phyloP scores from a whole-genome alignment of 2,113 vertebrate genomes.

The Pantherophis guttatus region DNA sequence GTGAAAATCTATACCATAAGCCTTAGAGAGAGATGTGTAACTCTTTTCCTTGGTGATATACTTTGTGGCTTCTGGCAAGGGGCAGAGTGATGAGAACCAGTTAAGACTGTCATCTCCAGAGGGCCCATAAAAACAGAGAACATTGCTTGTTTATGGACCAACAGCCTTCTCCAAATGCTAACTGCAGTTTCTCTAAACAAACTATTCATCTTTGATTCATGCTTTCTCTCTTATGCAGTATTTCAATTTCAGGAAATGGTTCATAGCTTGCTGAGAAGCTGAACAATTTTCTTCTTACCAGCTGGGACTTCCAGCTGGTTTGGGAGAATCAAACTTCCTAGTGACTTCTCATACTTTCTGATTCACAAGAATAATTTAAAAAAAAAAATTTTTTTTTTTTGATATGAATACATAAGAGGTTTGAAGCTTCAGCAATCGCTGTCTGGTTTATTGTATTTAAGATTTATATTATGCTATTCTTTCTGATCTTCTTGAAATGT shows the following conservation, averaged over 20 bases:
- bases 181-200: slow-evolving; percentile 13
- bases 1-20: neutral
- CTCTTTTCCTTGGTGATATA: neutral
- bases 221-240: neutral
- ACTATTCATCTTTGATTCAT: neutral
- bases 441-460: neutral
- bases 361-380: neutral
- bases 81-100: neutral
- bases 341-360: neutral
- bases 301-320: neutral
- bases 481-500: neutral
- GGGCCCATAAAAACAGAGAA: neutral
- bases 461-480: neutral
- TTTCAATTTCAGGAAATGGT: slow-evolving; percentile 8
- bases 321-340: neutral
- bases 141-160: neutral
- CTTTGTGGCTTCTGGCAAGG: neutral
- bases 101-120: neutral
- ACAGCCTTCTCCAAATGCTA: neutral
- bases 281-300: slow-evolving; percentile 3
- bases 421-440: neutral
- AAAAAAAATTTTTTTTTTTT: neutral
- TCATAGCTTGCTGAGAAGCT: slow-evolving; percentile 13
- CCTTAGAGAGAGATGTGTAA: neutral
- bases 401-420: neutral